phyloP scores from a whole-genome alignment of 2,113 vertebrate species.

The Triplophysa siluroides region DNA sequence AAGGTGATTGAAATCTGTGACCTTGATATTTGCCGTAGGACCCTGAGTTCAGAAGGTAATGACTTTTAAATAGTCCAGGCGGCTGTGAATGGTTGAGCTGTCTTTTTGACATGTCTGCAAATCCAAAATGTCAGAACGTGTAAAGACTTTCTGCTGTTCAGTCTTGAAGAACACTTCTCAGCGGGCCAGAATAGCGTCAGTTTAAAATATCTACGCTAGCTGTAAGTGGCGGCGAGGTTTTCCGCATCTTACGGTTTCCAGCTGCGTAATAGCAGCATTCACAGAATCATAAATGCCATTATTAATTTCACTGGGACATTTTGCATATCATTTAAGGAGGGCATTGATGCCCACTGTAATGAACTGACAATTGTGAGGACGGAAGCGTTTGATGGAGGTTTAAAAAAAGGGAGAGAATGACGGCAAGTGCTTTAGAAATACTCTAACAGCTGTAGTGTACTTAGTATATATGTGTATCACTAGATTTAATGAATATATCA shows the following conservation, averaged over 20 bases:
- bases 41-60: constrained; percentile 49
- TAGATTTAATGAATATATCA: constrained; percentile 33
- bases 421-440: neutral
- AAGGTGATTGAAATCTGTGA: constrained; percentile 52
- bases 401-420: neutral
- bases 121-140: constrained; percentile 46
- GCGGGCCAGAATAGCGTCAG: constrained; percentile 18
- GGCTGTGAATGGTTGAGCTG: constrained; percentile 19
- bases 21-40: constrained; percentile 50
- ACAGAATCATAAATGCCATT: constrained; percentile 50
- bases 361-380: constrained; percentile 28
- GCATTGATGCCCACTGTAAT: constrained; percentile 33
- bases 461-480: neutral
- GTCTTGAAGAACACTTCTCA: constrained; percentile 34
- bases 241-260: constrained; percentile 35
- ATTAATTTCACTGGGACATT: constrained; percentile 57
- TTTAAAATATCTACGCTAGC: constrained; percentile 1
- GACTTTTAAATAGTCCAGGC: constrained; percentile 55
- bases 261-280: constrained; percentile 47
- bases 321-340: constrained; percentile 44
- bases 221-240: constrained; percentile 18
- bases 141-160: constrained; percentile 11
- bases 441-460: constrained; percentile 7
- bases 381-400: constrained; percentile 3
- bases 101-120: constrained; percentile 51